Conservation (phyloP, 2,888 invertebrate genomes). For the Ptilodon capucinus region DNA sequence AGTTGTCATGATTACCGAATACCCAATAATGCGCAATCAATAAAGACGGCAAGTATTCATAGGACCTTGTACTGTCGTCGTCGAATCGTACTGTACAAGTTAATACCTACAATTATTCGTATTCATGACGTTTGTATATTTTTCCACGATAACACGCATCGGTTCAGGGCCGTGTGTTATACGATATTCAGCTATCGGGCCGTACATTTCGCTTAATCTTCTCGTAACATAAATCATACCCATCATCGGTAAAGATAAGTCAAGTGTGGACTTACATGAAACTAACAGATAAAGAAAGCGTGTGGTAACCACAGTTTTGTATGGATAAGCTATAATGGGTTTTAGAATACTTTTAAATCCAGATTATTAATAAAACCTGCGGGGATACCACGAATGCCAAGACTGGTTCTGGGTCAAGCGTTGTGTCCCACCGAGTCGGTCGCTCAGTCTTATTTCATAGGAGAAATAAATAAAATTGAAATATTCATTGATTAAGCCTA, state of each 20-base stretch:
- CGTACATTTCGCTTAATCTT: slow-evolving; percentile 19
- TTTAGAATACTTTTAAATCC: no score
- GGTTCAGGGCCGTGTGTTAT: slow-evolving; percentile 43
- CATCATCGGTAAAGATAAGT: not conserved
- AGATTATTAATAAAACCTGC: no score
- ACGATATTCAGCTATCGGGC: slow-evolving; percentile 23
- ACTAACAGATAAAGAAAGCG: no score
- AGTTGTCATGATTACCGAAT: not conserved
- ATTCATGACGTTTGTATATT: slow-evolving; percentile 36
- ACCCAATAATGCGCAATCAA: slow-evolving; percentile 7
- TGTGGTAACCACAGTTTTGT: no score
- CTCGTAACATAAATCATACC: slow-evolving; percentile 19
- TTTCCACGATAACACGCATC: slow-evolving; percentile 43
- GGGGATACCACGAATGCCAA: no score
- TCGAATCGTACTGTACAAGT: slow-evolving; percentile 22
- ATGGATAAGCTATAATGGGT: no score
- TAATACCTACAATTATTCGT: slow-evolving; percentile 21
- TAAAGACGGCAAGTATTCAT: slow-evolving; percentile 22
- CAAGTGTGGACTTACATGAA: no score
- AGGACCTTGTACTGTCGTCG: slow-evolving; percentile 27
- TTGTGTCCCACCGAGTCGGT: no score
- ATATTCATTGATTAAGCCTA: no score
- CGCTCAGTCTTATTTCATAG: no score
- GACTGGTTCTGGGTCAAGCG: no score
- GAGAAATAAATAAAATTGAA: no score